These are phyloP conservation scores for Cebidichthys violaceus DNA, from an alignment of 2,113 vertebrate genomes.

Conservation along the genomic window DNA sequence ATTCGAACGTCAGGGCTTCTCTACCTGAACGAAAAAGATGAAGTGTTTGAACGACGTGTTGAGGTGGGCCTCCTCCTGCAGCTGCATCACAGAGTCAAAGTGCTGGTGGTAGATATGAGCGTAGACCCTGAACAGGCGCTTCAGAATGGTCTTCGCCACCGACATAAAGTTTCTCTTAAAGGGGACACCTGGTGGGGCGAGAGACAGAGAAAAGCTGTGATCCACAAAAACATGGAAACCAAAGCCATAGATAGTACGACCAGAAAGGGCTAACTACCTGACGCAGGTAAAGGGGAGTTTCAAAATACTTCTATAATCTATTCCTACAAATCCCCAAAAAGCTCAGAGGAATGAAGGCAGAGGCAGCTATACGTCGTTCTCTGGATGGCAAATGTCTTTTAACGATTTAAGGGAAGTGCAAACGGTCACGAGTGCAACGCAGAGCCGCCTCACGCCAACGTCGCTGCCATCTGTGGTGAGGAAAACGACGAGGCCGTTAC, in stretches of 20 bases:
- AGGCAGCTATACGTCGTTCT: neutral
- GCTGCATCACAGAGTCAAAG: conserved; percentile 96
- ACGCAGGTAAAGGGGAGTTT: neutral
- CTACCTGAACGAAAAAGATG: conserved; percentile 97
- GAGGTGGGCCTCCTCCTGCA: conserved; percentile 97
- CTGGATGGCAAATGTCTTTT: neutral
- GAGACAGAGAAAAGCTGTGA: neutral
- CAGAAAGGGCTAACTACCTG: neutral
- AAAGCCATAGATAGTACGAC: neutral
- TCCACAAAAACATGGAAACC: neutral
- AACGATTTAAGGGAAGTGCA: conserved; percentile 44
- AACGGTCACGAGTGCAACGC: conserved; percentile 14
- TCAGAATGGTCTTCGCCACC: conserved; percentile 96
- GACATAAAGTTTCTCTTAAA: conserved; percentile 98
- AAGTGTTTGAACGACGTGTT: conserved; percentile 99
- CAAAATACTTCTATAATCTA: neutral
- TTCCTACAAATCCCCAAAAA: neutral
- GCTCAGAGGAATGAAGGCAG: neutral
- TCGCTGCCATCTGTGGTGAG: neutral
- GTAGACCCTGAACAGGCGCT: conserved; percentile 96
- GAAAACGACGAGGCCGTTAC: conserved; percentile 10
- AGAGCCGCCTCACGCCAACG: neutral
- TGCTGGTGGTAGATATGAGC: conserved; percentile 99
- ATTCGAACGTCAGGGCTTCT: neutral
- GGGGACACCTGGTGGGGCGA: conserved; percentile 87